Base-by-base conservation (phyloP, 1,140 invertebrate species). In the Hermetia illucens region DNA sequence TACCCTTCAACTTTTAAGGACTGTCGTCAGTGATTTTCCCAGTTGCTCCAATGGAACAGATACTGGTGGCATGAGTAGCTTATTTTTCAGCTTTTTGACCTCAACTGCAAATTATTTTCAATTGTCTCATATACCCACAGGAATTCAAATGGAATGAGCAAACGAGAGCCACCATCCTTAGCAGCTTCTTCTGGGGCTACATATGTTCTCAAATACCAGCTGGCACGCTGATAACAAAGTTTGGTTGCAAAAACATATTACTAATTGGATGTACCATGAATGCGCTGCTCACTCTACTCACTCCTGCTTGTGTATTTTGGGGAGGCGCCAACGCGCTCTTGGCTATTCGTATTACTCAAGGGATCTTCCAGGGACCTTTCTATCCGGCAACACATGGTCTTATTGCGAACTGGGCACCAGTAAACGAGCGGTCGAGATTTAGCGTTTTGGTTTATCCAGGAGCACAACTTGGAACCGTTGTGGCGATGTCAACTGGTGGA, bases 371-470 rank as follows among this genome's bases (percentile, higher is more conserved):
- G 63, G 86, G 86, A 17, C 70, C 83, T 3, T 69, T 82, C 5
- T 78, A 82, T 53, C 87, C 88, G 0, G 72, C 74, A 34, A 69
- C 83, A 12, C 85, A 91, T 49, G 76, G 76, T 2, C 61, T 90
- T 2, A 61, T 59, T 34, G 48, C 57, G 21, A 58, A 56, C 37
- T 59, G 57, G 56, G 46, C 68, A 5, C 75, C 75, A 1, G 48
- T 53, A 2, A 51, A 62, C 22, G 75, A 79, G 53, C 55, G 72
- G 15, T 71, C 71, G 1, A 60, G 66, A 5, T 55, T 72, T 17
- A 64, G 63, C n/a, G 69, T 72, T 6, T 65, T 74, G 29, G 62
- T 74, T 19, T 72, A 76, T 54, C 68, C 69, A 48, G 79, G 79
- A 3, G 65, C 68, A 6, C 71, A 80, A 48, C 72, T 84, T 40